phyloP scores from a whole-genome alignment of 2,888 invertebrate species.

The Drosophila suboccidentalis region DNA sequence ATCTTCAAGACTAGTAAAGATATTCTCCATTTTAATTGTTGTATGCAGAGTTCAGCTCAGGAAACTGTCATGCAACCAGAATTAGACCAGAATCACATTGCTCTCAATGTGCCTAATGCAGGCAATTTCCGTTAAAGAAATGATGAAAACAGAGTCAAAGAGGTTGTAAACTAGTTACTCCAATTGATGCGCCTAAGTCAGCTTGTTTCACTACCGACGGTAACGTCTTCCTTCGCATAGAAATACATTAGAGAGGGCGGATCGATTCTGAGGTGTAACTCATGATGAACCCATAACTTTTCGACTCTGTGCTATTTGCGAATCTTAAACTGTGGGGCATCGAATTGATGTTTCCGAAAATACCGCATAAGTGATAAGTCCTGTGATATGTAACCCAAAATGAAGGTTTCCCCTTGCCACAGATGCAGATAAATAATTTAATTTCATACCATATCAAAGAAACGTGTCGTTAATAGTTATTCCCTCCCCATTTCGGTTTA shows the following conservation, averaged over 20 bases:
- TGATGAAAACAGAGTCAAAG: too few relatives aligned
- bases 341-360: conserved; percentile 18
- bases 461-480: background rate
- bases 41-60: background rate
- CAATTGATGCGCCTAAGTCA: conserved; percentile 43
- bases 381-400: conserved; percentile 63
- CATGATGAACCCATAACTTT: conserved; percentile 41
- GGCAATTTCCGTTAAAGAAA: too few relatives aligned
- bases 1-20: conserved; percentile 24
- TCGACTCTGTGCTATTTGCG: background rate
- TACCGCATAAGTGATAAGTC: conserved; percentile 25
- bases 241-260: too few relatives aligned
- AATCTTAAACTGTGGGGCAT: conserved; percentile 30
- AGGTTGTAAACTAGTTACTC: conserved; percentile 3
- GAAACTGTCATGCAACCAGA: too few relatives aligned
- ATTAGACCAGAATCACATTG: background rate
- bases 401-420: conserved; percentile 45
- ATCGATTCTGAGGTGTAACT: conserved; percentile 35
- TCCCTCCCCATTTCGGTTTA: background rate
- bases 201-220: background rate
- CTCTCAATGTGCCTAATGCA: too few relatives aligned
- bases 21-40: conserved; percentile 41
- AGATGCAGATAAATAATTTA: too few relatives aligned
- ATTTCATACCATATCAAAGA: background rate
- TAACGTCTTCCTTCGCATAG: conserved; percentile 28